Base-by-base conservation (phyloP, 2,888 invertebrate genomes). In the Oegoconia quadripuncta region DNA sequence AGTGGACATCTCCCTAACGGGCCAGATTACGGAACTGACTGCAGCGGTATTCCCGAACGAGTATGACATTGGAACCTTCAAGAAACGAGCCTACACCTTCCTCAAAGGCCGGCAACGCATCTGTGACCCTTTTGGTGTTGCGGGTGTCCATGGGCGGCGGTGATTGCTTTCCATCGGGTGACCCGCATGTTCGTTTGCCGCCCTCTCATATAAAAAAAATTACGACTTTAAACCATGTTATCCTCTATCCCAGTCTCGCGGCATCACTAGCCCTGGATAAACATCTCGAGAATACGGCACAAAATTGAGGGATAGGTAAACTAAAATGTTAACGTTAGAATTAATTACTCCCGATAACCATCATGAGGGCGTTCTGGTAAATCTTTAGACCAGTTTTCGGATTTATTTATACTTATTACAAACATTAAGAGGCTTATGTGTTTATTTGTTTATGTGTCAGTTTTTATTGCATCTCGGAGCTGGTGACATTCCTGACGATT, bases 271-370 rank as follows among this genome's bases (percentile, higher is more conserved):
- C 18, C 34, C 28, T 39, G 35, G 35, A 37, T 44, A 46, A n/a
- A 42, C 39, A 48, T 47, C 46, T 48, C 42, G n/a, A 31, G 28
- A 37, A 46, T 46, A 43, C 39, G 41, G 39, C 45, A 50, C 49
- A 43, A 55, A 48, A 59, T 57, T 51, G 52, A 57, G 52, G 55
- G 52, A 58, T 48, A 50, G 39, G 43, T 43, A 26, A 48, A n/a
- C n/a, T n/a, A n/a, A n/a, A n/a, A 43, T 44, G 49, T 50, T 43
- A 51, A 45, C 36, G 32, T 27, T 37, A 33, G 37, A 36, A 64
- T 64, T 62, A 59, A 61, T 64, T 62, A 56, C 55, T 36, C 36
- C 18, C 34, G 62, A 62, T 64, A 56, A 53, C 53, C 41, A 63
- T 63, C 62, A 49, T 34, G 42, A 48, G 41, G 48, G 40, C 48